Conservation (phyloP, 2,113 vertebrate species). For the Cnemophilus loriae region DNA sequence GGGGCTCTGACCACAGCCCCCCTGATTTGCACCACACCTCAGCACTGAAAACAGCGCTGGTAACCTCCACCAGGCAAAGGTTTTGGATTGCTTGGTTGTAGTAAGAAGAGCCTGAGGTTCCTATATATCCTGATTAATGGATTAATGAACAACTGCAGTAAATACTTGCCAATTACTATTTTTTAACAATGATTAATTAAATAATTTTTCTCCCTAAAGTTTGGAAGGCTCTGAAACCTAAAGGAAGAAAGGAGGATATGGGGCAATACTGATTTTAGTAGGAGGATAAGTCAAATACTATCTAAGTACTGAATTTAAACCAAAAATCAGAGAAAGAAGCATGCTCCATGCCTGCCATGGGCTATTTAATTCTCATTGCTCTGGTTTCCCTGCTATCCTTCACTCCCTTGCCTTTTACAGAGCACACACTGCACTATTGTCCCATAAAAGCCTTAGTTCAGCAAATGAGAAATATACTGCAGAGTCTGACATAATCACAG, state of each 20-base stretch:
- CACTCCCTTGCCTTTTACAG: background rate
- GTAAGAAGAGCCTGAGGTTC: background rate
- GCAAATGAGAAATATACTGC: conserved; percentile 56
- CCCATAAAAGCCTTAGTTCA: background rate
- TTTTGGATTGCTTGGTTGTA: accelerated
- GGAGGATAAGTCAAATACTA: background rate
- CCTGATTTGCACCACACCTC: background rate
- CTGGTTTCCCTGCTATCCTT: background rate
- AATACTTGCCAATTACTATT: background rate
- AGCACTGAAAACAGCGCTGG: background rate
- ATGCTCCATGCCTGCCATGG: background rate
- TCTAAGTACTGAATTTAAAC: background rate
- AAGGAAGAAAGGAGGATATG: background rate
- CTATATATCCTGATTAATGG: background rate
- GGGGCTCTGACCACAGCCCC: background rate
- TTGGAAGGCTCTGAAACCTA: background rate
- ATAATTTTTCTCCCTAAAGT: background rate
- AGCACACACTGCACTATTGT: conserved; percentile 52
- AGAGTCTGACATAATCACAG: background rate
- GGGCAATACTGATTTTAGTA: background rate
- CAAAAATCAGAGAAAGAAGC: background rate
- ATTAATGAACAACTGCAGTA: background rate
- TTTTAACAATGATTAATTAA: background rate
- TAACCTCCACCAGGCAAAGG: background rate
- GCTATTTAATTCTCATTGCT: background rate